These are phyloP conservation scores for Drosophila navojoa DNA, from an alignment of 1,140 invertebrate genomes.

Conservation along the genomic window DNA sequence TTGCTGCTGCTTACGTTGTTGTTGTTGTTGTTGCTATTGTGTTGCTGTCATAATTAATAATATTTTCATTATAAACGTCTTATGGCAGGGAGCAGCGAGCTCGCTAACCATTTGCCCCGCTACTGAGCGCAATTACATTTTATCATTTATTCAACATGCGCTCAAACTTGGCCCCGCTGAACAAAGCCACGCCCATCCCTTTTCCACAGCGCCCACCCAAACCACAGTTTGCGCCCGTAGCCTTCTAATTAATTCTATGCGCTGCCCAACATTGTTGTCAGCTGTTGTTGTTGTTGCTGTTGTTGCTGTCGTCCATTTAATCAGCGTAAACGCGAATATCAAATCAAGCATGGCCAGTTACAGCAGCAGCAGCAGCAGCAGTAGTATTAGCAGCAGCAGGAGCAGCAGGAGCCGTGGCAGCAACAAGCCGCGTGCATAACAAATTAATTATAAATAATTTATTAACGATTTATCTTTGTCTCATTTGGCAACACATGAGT, in stretches of 20 bases:
- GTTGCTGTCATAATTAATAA: slow-evolving; percentile 80
- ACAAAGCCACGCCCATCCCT: slow-evolving; percentile 7
- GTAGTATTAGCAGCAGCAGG: slow-evolving; percentile 15
- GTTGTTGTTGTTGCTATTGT: slow-evolving; percentile 61
- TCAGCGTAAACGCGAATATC: slow-evolving; percentile 81
- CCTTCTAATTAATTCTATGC: slow-evolving; percentile 77
- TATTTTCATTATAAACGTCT: slow-evolving; percentile 83
- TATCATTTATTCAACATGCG: slow-evolving; percentile 82
- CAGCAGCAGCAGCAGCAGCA: slow-evolving; percentile 2
- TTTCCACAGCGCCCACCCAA: slow-evolving; percentile 11
- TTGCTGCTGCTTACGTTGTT: slow-evolving; percentile 45
- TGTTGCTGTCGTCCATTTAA: slow-evolving; percentile 70
- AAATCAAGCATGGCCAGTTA: slow-evolving; percentile 59
- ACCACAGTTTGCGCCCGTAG: slow-evolving; percentile 36
- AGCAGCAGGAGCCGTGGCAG: slow-evolving; percentile 41
- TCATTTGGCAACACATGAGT: slow-evolving; percentile 68
- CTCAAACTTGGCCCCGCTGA: slow-evolving; percentile 40
- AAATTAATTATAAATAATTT: slow-evolving; percentile 83
- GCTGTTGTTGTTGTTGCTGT: slow-evolving; percentile 31
- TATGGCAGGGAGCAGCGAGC: slow-evolving; percentile 45
- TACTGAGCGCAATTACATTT: slow-evolving; percentile 75
- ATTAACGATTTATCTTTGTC: slow-evolving; percentile 82
- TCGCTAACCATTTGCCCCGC: slow-evolving; percentile 44
- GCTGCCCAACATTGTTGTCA: slow-evolving; percentile 43
- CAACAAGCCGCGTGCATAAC: slow-evolving; percentile 68